Evolutionary conservation across 2,113 vertebrate genomes (phyloP).

Genomic region (Marcusenius ussheri): DNA sequence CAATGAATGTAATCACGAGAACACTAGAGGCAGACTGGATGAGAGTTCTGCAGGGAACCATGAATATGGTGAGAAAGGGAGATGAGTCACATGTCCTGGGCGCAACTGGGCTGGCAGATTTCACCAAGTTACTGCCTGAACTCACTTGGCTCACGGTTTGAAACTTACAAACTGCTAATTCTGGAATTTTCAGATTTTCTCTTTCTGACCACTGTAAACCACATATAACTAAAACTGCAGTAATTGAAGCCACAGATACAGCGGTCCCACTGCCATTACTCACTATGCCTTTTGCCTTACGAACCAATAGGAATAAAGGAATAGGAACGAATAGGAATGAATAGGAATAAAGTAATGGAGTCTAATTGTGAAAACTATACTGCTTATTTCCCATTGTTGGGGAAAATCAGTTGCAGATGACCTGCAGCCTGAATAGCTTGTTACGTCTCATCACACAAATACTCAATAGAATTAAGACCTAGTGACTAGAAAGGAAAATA

Average conservation of each 20-base stretch:
- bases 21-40: not conserved
- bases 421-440: not conserved
- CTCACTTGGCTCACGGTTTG: not conserved
- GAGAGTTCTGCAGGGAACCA: not conserved
- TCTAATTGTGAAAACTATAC: not conserved
- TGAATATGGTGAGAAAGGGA: not conserved
- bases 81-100: not conserved
- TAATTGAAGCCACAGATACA: not conserved
- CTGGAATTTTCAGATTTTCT: not conserved
- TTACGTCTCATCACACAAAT: not conserved
- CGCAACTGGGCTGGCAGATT: not conserved
- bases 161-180: not conserved
- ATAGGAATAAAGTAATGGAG: not conserved
- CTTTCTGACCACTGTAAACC: not conserved
- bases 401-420: not conserved
- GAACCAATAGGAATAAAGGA: not conserved
- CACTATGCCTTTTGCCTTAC: not conserved
- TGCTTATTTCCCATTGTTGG: not conserved
- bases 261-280: not conserved
- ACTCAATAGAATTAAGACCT: not conserved
- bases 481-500: not conserved
- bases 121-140: not conserved
- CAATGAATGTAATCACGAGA: not conserved
- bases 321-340: too few species aligned
- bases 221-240: not conserved